These are phyloP conservation scores for Meandrina meandrites DNA, from an alignment of 92 coral and sea anemone species.

Conservation along the genomic window DNA sequence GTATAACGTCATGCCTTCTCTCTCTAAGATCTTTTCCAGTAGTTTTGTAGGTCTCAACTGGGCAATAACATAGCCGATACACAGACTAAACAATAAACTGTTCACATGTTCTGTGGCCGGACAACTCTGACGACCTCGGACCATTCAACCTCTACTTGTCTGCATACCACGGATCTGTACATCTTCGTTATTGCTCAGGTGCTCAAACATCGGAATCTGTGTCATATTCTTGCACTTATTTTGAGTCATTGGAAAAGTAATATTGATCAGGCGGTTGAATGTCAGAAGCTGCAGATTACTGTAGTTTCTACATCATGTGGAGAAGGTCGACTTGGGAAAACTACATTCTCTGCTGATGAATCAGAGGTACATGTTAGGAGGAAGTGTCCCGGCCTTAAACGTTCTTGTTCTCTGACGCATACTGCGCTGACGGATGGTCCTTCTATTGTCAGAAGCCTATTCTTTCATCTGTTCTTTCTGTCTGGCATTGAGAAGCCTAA, in stretches of 20 bases:
- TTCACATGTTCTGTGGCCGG: no score
- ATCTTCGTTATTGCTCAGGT: background rate
- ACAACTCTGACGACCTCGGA: no score
- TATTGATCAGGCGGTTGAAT: constrained; percentile 46
- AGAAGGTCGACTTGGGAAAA: constrained; percentile 32
- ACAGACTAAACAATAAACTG: no score
- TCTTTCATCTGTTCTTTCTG: constrained; percentile 39
- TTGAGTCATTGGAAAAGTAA: constrained; percentile 34
- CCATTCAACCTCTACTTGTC: no score
- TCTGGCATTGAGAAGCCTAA: constrained; percentile 27
- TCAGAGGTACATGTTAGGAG: constrained; percentile 32
- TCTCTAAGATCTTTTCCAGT: no score
- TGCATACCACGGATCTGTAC: no score
- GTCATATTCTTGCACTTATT: no score
- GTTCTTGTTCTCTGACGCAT: constrained; percentile 32
- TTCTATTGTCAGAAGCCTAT: no score
- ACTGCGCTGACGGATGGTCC: constrained; percentile 32
- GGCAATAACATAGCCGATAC: no score
- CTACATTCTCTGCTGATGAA: constrained; percentile 36
- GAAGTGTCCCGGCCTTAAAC: constrained; percentile 49
- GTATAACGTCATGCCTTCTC: no score
- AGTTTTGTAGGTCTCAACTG: no score
- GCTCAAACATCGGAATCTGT: constrained; percentile 32
- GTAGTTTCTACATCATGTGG: constrained; percentile 40
- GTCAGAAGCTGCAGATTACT: constrained; percentile 52